Evolutionary conservation across 2,797 vertebrate genomes (phyloP).

Genomic region (Onychomys arenicola): DNA sequence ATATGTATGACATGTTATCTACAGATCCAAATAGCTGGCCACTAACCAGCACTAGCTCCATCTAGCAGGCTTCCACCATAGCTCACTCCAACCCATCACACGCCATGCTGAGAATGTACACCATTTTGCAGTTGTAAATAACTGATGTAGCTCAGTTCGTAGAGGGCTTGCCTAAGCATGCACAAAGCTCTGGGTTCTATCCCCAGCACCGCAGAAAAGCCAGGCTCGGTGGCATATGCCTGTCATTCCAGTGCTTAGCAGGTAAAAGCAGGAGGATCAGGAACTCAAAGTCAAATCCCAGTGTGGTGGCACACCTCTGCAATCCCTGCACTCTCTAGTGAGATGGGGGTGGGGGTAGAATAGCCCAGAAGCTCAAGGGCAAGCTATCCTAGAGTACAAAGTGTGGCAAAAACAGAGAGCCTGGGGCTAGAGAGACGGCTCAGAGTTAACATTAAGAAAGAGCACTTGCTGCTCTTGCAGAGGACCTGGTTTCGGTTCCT

Average conservation of each 20-base stretch:
- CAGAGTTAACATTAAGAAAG: background rate
- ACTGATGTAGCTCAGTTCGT: background rate
- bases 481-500: background rate
- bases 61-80: constrained; percentile 29
- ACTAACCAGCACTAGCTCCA: constrained; percentile 5
- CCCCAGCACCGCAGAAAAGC: background rate
- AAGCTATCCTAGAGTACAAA: background rate
- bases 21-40: constrained; percentile 57
- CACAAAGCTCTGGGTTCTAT: background rate
- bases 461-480: background rate
- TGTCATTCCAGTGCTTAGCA: background rate
- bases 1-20: constrained; percentile 39
- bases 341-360: background rate
- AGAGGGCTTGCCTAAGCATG: background rate
- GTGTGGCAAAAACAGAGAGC: background rate
- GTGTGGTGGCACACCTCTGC: background rate
- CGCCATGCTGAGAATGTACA: background rate
- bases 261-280: background rate
- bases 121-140: constrained; percentile 44
- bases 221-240: background rate
- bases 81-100: background rate
- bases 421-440: background rate
- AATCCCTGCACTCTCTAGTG: background rate
- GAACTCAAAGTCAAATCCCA: background rate
- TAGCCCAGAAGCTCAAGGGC: background rate